Evolutionary conservation across 2,797 vertebrate species (phyloP), one percentile per base, ranked within the genome.

Genomic region (Danio jaintianensis): DNA sequence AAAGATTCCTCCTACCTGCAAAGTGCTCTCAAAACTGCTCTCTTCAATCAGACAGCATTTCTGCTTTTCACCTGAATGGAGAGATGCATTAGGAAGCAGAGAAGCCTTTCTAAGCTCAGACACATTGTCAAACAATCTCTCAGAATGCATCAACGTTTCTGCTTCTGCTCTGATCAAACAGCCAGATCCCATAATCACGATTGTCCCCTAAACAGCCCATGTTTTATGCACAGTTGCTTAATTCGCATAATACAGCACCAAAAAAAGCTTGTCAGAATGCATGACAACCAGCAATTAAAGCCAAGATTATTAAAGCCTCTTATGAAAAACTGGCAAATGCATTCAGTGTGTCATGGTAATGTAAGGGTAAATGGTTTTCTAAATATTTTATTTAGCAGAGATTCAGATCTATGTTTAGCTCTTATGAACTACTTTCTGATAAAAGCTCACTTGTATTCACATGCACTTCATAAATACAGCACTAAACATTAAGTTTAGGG

Each of bases 221-320:
- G 22, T 75, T 71, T 78, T 61, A 67, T 12, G 8, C 40, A 52
- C 61, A n/a, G 11, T 59, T 56, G 20, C 74, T 53, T 13, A n/a
- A 52, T 22, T 22, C 22, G 7, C 67, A 58, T 78, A 38, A 58
- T 61, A 58, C 13, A 43, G 63, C 45, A 48, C 38, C 7, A 67
- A 50, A 67, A 56, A 66, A 62, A 40, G 45, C 53, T 40, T 36
- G 16, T 63, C 50, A 52, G 67, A 66, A 48, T 47, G 66, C 38
- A 20, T n/a, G 56, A 61, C 55, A 63, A 40, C 74, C n/a, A 38
- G 68, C 67, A 67, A 61, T 83, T 83, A 85, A 75, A 70, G 43
- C 20, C 18, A 67, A 10, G 45, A 22, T 50, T 59, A 40, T 66
- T 12, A 66, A 3, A 16, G 43, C 43, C n/a, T 55, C 56, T 69